phyloP scores from a whole-genome alignment of 2,113 vertebrate species.

The Myotis yumanensis region DNA sequence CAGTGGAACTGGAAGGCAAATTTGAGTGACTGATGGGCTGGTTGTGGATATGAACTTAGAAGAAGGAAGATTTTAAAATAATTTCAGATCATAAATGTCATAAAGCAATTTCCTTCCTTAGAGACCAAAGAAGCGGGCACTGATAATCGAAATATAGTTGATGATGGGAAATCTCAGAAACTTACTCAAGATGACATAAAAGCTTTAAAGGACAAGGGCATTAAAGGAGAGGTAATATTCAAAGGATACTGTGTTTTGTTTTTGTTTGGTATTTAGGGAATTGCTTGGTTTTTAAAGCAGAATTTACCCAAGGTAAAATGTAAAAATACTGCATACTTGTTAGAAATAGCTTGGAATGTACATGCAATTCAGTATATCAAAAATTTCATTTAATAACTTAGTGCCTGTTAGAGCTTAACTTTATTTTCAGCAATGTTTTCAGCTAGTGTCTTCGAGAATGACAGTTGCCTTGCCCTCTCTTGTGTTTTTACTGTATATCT shows the following conservation, averaged over 20 bases:
- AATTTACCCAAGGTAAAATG: not conserved
- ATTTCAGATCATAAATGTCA: conserved; percentile 65
- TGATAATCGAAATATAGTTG: conserved; percentile 97
- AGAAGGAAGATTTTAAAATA: conserved; percentile 29
- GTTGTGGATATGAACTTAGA: not conserved
- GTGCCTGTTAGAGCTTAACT: not conserved
- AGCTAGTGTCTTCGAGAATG: not conserved
- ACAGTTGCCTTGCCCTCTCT: not conserved
- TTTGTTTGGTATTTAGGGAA: conserved; percentile 40
- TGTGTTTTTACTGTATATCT: not conserved
- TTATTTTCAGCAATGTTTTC: conserved; percentile 17
- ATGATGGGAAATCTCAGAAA: conserved; percentile 98
- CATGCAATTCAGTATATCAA: not conserved
- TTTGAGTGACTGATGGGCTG: not conserved
- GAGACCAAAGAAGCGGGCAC: conserved; percentile 94
- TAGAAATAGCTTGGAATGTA: not conserved
- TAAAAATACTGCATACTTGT: conserved; percentile 35
- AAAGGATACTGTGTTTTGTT: conserved; percentile 48
- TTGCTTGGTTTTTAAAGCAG: conserved; percentile 45
- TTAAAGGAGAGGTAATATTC: conserved; percentile 94
- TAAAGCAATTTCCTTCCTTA: conserved; percentile 81
- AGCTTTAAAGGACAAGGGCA: conserved; percentile 96
- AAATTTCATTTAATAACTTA: not conserved
- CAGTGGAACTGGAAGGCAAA: not conserved
- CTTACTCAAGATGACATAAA: conserved; percentile 98